Evolutionary conservation across 2,797 vertebrate genomes (phyloP), one percentile per base, ranked within the genome.

Genomic region (Aselliscus stoliczkanus): DNA sequence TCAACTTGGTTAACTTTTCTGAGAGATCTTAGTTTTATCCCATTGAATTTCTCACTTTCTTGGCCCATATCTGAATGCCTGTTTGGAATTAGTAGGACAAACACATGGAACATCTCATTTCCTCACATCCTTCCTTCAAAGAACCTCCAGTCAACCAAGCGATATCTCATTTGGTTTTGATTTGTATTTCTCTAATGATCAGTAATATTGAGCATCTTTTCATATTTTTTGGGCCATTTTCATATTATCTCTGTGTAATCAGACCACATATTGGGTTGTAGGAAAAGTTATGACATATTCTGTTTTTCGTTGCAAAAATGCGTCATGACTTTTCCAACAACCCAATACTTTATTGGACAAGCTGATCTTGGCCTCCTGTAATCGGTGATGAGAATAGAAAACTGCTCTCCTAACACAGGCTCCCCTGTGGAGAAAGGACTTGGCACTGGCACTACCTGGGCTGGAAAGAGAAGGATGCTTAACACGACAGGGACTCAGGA

Each of bases 181-280:
- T 75, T 44, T 91, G 44, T 47, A 34, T 84, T 94, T 62, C 37
- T 70, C 56, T 65, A 23, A 52, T n/a, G 25, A 52, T 64, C 27
- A 79, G 52, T 13, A 25, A 42, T 29, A 13, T 31, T 52, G 27
- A 54, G 34, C 4, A 50, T 47, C 18, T 93, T 58, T 84, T 73
- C 29, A 12, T 9, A 8, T 52, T 37, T 42, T 39, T 7, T 29
- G 62, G 13, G 31, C 6, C 37, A n/a, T 94, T 64, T 72, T 23
- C 37, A 7, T 64, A 64, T 44, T 20, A 42, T 25, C 47, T 96
- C 70, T 60, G 25, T 67, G 34, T 29, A 21, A 21, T 25, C 21
- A 31, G n/a, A 42, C n/a, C 47, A 89, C 14, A 27, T 44, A 25
- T 44, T n/a, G n/a, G n/a, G n/a, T n/a, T n/a, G n/a, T n/a, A n/a